A percentile compares a stretch with the other conserved stretches of the same genome.
phyloP scores from a whole-genome alignment of 1,140 invertebrate species.

The Panulirus ornatus region DNA sequence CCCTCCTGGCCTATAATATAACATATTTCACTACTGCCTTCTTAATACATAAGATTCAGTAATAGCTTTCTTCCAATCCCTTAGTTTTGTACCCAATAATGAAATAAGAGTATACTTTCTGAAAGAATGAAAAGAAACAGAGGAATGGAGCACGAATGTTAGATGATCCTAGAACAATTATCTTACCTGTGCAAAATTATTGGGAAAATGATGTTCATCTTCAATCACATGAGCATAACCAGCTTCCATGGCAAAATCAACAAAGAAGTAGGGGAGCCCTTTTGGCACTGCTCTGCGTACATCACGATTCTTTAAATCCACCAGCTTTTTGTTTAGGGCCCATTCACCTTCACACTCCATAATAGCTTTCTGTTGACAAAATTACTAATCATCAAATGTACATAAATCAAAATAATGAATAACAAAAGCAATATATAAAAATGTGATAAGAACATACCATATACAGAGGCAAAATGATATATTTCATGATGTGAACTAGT shows the following conservation, averaged over 20 bases:
- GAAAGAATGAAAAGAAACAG: background rate
- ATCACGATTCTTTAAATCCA: conserved; percentile 86
- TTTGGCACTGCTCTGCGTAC: conserved; percentile 92
- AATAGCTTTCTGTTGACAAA: conserved; percentile 87
- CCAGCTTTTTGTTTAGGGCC: conserved; percentile 96
- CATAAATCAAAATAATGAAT: no score
- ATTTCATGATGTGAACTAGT: no score
- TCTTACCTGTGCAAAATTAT: conserved; percentile 92
- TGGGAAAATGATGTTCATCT: conserved; percentile 91
- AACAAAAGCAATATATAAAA: no score
- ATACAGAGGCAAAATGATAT: no score
- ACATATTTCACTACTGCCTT: no score
- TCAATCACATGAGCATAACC: conserved; percentile 98
- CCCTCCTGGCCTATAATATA: no score
- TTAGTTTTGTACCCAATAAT: no score
- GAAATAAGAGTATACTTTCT: background rate
- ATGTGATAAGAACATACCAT: no score
- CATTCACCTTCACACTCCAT: conserved; percentile 96
- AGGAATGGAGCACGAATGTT: background rate
- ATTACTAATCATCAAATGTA: no score
- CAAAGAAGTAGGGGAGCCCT: conserved; percentile 95
- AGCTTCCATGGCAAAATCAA: conserved; percentile 92
- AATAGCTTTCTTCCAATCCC: no score
- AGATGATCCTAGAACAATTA: background rate
- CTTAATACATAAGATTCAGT: no score